Base-by-base conservation (phyloP, 1,140 invertebrate species). In the Pemphigus obesinymphae region DNA sequence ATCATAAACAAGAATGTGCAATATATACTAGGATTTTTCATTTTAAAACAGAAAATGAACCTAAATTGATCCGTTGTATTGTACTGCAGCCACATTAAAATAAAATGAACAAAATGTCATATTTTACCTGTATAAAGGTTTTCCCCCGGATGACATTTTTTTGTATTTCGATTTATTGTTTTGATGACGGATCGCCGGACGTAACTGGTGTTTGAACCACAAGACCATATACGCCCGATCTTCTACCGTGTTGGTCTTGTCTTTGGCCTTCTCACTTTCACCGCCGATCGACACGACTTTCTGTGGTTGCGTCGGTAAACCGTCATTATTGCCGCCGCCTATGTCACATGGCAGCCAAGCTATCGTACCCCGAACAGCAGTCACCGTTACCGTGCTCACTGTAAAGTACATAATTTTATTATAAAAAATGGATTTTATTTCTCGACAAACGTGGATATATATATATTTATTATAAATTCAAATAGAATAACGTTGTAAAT, bases 271-370 rank as follows among this genome's bases (percentile, higher is more conserved):
- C 1, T 11, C 37, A 0, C n/a, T n/a, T 10, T 20, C 70, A 1
- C 17, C 26, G 20, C 26, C 45, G 8, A 1, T 31, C 8, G 43
- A 29, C 40, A 29, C 1, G 26, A n/a, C 26, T 50, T 10, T 73
- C 3, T 2, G 6, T 4, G 45, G 15, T 31, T 80, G 53, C 40
- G 15, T 61, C 23, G 53, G 76, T 45, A 80, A 45, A 11, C 37
- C 50, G 8, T 80, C 55, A 3, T 43, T 58, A 43, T 58, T 43
- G 13, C 76, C 76, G 26, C 76, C 76, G 15, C 26, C 37, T 26
- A 95, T 91, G 87, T 95, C 93, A 88, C 94, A 95, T 34, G 93
- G 93, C 83, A 95, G 87, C 85, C 92, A 91, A 76, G 93, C 93
- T 26, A 90, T 87, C 70, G 91, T 91, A 20, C 93, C 93, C 83